Conservation (phyloP, 2,113 vertebrate species). For the Neotoma lepida region DNA sequence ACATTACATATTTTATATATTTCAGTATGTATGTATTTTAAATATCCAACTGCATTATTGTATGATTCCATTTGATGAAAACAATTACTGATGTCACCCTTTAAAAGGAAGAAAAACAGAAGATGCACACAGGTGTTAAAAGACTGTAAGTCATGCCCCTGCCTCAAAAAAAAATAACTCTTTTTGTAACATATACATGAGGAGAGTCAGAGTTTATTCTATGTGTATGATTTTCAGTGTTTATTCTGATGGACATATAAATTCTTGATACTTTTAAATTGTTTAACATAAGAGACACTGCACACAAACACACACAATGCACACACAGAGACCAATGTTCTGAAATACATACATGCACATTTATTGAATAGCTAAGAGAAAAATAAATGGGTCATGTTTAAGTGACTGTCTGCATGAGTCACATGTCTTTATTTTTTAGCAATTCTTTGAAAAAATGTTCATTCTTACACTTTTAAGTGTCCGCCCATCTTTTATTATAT, state of each 20-base stretch:
- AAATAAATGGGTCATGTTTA: background rate
- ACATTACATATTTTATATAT: background rate
- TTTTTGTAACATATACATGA: background rate
- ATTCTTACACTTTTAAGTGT: conserved; percentile 5
- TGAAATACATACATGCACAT: background rate
- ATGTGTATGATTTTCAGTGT: background rate
- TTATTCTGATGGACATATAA: background rate
- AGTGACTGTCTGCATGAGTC: background rate
- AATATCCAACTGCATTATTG: background rate
- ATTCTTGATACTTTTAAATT: background rate
- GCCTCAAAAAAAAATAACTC: background rate
- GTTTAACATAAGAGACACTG: background rate
- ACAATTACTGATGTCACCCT: background rate
- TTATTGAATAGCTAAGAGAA: background rate
- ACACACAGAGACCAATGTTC: background rate
- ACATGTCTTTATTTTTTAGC: background rate
- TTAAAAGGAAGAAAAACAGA: background rate
- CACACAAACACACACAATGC: background rate
- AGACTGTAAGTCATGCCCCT: background rate
- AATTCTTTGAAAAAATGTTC: conserved; percentile 34
- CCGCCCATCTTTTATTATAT: background rate
- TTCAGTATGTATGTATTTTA: background rate
- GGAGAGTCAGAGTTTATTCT: background rate
- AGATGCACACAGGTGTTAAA: background rate
- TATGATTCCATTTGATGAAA: background rate